phyloP scores from a whole-genome alignment of 2,888 invertebrate species.

The Metacarcinus magister region DNA sequence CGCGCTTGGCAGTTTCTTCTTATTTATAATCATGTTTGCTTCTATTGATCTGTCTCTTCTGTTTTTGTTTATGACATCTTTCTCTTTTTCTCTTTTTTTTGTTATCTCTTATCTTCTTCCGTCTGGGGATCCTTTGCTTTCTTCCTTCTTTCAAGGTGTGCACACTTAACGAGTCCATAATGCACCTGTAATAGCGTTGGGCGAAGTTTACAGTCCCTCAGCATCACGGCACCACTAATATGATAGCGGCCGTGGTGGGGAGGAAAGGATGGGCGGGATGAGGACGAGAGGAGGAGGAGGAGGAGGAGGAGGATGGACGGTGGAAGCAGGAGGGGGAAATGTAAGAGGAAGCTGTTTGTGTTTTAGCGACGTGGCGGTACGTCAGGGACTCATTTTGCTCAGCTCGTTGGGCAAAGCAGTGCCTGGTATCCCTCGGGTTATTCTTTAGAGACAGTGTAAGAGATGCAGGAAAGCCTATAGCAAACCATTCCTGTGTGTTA shows the following conservation, averaged over 20 bases:
- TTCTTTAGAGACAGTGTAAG: background rate
- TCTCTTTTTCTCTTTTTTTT: background rate
- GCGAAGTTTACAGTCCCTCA: conserved; percentile 13
- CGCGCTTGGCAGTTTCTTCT: background rate
- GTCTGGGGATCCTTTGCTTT: background rate
- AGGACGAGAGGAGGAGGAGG: background rate
- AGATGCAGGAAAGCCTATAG: background rate
- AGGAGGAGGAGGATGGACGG: background rate
- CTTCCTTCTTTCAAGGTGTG: background rate
- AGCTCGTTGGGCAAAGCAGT: background rate
- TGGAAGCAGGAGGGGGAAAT: background rate
- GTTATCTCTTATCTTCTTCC: background rate
- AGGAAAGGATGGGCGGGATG: background rate
- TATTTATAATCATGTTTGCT: background rate
- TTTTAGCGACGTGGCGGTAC: background rate
- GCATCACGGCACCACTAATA: conserved; percentile 8
- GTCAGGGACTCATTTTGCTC: background rate
- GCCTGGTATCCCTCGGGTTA: background rate
- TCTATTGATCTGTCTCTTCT: background rate
- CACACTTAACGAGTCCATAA: conserved; percentile 26
- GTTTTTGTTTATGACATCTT: too few relatives aligned
- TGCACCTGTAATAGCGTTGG: background rate
- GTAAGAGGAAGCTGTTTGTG: background rate
- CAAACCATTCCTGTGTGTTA: background rate
- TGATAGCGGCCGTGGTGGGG: background rate